These are phyloP conservation scores for Rhinogobio ventralis DNA, from an alignment of 2,797 vertebrate genomes.

Conservation along the genomic window DNA sequence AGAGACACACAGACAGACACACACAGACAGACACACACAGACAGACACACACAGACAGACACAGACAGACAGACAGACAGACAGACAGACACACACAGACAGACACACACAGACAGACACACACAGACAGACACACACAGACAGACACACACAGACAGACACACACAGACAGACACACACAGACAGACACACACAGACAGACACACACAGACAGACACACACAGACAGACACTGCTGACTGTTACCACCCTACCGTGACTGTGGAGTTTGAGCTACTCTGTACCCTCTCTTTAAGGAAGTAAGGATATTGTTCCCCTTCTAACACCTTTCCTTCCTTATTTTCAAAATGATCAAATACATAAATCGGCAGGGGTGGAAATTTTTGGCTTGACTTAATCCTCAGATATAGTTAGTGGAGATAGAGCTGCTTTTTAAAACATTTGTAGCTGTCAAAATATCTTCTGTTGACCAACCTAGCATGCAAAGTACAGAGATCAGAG, in stretches of 20 bases:
- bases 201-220: too few relatives aligned
- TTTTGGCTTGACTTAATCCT: slow-evolving; percentile 20
- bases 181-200: too few relatives aligned
- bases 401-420: background rate
- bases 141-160: too few relatives aligned
- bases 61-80: too few relatives aligned
- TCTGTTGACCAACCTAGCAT: background rate
- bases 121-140: too few relatives aligned
- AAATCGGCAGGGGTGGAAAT: background rate
- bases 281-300: slow-evolving; percentile 21
- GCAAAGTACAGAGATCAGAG: slow-evolving; percentile 12
- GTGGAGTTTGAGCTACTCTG: background rate
- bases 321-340: slow-evolving; percentile 36
- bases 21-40: too few relatives aligned
- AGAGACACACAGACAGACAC: too few relatives aligned
- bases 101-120: too few relatives aligned
- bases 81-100: too few relatives aligned
- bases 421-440: slow-evolving; percentile 17
- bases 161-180: too few relatives aligned
- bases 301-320: slow-evolving; percentile 16
- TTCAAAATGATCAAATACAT: slow-evolving; percentile 6
- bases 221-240: too few relatives aligned
- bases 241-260: background rate
- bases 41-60: too few relatives aligned
- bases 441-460: slow-evolving; percentile 25